phyloP scores from a whole-genome alignment of 2,797 vertebrate genomes.

The Malacoctenus gilli region DNA sequence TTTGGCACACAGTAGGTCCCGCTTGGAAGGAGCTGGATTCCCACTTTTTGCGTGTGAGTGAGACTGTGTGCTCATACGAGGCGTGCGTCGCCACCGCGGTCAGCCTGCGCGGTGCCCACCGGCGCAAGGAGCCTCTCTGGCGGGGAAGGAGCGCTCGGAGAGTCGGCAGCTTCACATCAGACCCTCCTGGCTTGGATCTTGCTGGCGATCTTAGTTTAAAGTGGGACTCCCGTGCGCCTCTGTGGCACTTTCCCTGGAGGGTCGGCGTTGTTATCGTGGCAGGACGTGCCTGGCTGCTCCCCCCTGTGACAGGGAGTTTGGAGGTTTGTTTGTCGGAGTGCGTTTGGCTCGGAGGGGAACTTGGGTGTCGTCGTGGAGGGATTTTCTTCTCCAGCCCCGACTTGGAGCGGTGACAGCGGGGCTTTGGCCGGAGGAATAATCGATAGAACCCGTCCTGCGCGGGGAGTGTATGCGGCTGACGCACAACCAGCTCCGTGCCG shows the following conservation, averaged over 20 bases:
- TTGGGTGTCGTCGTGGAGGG: conserved; percentile 61
- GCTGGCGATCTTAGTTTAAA: background rate
- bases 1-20: conserved; percentile 35
- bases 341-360: conserved; percentile 40
- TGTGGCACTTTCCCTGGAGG: background rate
- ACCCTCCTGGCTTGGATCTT: conserved; percentile 5
- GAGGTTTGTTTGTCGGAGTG: conserved; percentile 26
- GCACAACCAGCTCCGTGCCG: conserved; percentile 19
- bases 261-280: background rate
- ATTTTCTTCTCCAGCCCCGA: conserved; percentile 20
- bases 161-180: conserved; percentile 29
- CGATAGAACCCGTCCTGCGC: conserved; percentile 13
- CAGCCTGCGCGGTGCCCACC: conserved; percentile 47
- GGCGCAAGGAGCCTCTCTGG: conserved; percentile 45
- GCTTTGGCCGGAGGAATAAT: conserved; percentile 5
- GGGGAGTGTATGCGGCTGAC: conserved; percentile 45
- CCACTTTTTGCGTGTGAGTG: too few species aligned
- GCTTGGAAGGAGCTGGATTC: background rate
- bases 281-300: conserved; percentile 8
- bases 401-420: conserved; percentile 53
- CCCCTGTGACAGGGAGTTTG: conserved; percentile 18
- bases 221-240: conserved; percentile 1
- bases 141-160: conserved; percentile 21
- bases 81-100: conserved; percentile 39
- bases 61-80: background rate